Base-by-base conservation (phyloP, 2,888 invertebrate species). In the Nomada fabriciana region DNA sequence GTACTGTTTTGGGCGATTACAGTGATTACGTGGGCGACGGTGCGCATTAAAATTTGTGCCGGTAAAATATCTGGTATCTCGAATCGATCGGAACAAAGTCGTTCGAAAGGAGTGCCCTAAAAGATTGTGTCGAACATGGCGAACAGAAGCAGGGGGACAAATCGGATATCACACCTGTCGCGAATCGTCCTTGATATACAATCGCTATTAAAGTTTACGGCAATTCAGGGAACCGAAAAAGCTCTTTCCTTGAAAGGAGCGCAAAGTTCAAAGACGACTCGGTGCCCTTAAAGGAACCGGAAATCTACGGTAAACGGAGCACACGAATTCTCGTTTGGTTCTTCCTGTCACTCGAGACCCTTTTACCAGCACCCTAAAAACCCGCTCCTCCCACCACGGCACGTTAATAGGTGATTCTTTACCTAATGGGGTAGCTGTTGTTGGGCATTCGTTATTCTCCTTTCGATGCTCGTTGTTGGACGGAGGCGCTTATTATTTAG, bases 1-100 rank as follows among this genome's bases (percentile, higher is more conserved):
- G 90, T 91, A 91, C 91, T 91, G 90, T 86, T 71, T 80, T 2
- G 89, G 91, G 91, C 91, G 93, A 93, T 93, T 92, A 90, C 89
- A 91, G 92, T 93, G 89, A 92, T 93, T 93, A 93, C 88, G 86
- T 75, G 57, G 80, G 77, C 87, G 87, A 87, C 86, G 86, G 87
- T 86, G 88, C 86, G 89, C 87, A 89, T 91, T 91, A 90, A 90
- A 89, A 90, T 90, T 90, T 89, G 67, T 72, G 69, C 64, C 63
- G 78, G 65, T 70, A 67, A 47, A 78, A 47, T 47, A 78, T 84
- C 76, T 50, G 23, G 50, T 50, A 52, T 50, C 11, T 10, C 47
- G 15, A 13, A 10, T 15, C n/a, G 10, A 23, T 15, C n/a, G 10
- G 18, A 9, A n/a, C 13, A 23, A 2, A 2, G 5, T 23, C 13